Percentiles rank a stretch among this genome's conserved stretches.
Evolutionary conservation across 2,888 invertebrate species (phyloP).

Genomic region (Oscheius sp.): DNA sequence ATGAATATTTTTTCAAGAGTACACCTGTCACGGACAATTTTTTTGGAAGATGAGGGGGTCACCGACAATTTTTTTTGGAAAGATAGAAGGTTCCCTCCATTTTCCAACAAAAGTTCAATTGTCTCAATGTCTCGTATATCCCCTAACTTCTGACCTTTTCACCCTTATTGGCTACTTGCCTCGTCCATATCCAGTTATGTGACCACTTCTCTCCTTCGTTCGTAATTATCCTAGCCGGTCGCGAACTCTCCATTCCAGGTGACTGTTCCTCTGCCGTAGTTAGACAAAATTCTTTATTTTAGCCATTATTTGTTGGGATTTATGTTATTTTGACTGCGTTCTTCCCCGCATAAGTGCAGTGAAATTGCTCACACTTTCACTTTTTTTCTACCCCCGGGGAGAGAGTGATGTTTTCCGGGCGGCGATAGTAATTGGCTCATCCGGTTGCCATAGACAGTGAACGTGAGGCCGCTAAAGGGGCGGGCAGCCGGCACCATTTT

Average conservation of each 20-base stretch:
- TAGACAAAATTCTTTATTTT: too few relatives aligned
- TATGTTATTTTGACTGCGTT: too few relatives aligned
- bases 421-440: conserved; percentile 15
- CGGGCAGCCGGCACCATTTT: neutral
- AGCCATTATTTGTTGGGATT: too few relatives aligned
- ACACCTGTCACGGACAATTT: too few relatives aligned
- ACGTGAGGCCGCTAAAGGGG: neutral
- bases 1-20: too few relatives aligned
- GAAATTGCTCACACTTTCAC: conserved; percentile 5
- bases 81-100: too few relatives aligned
- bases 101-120: too few relatives aligned
- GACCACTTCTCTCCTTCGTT: neutral
- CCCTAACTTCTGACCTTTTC: conserved; percentile 8
- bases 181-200: neutral
- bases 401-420: conserved; percentile 6
- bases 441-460: conserved; percentile 14
- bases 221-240: neutral
- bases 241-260: neutral
- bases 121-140: too few relatives aligned
- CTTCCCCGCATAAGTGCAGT: neutral
- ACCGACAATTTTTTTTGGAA: too few relatives aligned
- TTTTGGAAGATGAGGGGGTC: too few relatives aligned
- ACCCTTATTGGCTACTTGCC: neutral
- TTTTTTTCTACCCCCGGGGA: neutral
- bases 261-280: too few relatives aligned